Percentiles rank a stretch among this genome's conserved stretches.
Evolutionary conservation across 2,888 invertebrate species (phyloP).

Genomic region (Andrena trimmerana): DNA sequence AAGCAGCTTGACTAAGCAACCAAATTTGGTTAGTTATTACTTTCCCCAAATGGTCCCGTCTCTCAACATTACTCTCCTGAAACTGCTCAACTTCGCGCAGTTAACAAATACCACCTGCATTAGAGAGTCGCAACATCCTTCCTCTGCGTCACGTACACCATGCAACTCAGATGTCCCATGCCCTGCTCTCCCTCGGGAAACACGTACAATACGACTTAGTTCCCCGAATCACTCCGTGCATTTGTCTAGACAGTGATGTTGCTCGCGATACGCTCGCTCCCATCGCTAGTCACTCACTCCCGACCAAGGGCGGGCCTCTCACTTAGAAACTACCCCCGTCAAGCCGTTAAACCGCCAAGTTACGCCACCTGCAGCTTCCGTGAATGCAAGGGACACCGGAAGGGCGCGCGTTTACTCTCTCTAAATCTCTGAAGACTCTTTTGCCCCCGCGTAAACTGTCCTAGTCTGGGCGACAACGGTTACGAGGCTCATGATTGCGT

Average conservation of each 20-base stretch:
- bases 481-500: slow-evolving; percentile 40
- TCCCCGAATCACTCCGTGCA: background rate
- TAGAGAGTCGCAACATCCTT: too few relatives aligned
- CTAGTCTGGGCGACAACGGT: slow-evolving; percentile 33
- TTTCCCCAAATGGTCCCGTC: too few relatives aligned
- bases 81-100: too few relatives aligned
- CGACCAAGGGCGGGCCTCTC: slow-evolving; percentile 18
- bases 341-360: slow-evolving; percentile 65
- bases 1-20: too few relatives aligned
- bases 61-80: too few relatives aligned
- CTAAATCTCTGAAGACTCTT: slow-evolving; percentile 53
- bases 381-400: slow-evolving; percentile 42
- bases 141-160: too few relatives aligned
- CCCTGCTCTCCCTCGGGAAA: too few relatives aligned
- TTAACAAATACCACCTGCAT: too few relatives aligned
- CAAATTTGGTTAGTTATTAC: too few relatives aligned
- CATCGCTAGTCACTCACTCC: slow-evolving; percentile 3
- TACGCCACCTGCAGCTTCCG: slow-evolving; percentile 39
- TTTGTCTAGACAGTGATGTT: background rate
- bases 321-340: slow-evolving; percentile 64
- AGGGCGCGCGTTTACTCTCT: slow-evolving; percentile 54
- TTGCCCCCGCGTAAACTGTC: slow-evolving; percentile 32
- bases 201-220: too few relatives aligned
- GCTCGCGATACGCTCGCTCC: slow-evolving; percentile 1
- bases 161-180: too few relatives aligned